Conservation (phyloP, 2,888 invertebrate genomes). For the Augochlorella aurata region DNA sequence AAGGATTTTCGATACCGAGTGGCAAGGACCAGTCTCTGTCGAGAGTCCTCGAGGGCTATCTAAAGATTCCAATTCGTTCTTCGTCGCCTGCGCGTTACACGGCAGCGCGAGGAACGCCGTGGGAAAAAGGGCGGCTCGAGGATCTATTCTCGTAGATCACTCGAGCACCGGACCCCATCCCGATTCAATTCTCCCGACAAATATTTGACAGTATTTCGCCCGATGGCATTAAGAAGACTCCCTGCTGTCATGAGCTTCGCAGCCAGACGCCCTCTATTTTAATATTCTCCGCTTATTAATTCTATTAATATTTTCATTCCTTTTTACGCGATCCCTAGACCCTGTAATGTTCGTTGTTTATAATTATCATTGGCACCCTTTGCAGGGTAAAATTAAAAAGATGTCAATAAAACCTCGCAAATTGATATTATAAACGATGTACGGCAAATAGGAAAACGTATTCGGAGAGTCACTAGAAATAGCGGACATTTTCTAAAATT, state of each 20-base stretch:
- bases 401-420: background rate
- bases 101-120: background rate
- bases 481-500: too few species aligned
- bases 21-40: conserved; percentile 24
- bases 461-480: background rate
- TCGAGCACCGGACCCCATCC: background rate
- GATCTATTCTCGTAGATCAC: background rate
- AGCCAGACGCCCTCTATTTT: background rate
- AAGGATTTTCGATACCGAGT: conserved; percentile 45
- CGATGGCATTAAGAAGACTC: background rate
- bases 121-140: background rate
- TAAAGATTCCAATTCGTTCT: conserved; percentile 51
- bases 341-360: background rate
- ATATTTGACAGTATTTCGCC: background rate
- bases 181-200: conserved; percentile 10
- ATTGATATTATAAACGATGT: background rate
- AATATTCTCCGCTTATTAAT: background rate
- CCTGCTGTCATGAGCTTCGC: too few species aligned
- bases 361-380: conserved; percentile 5
- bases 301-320: conserved; percentile 1
- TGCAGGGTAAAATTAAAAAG: background rate
- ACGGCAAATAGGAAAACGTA: background rate
- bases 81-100: conserved; percentile 22
- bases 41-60: conserved; percentile 31
- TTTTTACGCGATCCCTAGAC: background rate